Evolutionary conservation across 2,888 invertebrate species (phyloP).

Genomic region (Tipula helvola): DNA sequence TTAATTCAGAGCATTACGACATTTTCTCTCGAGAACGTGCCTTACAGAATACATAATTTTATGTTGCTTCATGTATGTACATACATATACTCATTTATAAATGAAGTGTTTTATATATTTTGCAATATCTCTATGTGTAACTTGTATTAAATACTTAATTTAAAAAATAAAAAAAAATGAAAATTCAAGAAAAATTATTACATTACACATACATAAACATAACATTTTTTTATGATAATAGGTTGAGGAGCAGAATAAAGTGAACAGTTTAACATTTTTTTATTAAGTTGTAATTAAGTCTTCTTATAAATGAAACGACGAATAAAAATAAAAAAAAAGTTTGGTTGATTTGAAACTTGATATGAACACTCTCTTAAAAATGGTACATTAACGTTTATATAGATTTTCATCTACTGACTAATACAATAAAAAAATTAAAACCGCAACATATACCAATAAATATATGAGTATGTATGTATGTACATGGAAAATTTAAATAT

Average conservation of each 20-base stretch:
- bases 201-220: not conserved
- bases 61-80: not conserved
- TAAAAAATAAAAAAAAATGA: not conserved
- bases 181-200: not conserved
- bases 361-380: not conserved
- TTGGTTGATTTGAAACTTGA: not conserved
- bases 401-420: not conserved
- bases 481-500: not conserved
- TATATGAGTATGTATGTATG: not conserved
- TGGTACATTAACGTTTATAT: not conserved
- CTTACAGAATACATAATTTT: not conserved
- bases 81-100: not conserved
- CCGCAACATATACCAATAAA: not conserved
- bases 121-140: not conserved
- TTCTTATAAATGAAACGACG: not conserved
- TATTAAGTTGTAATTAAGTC: not conserved
- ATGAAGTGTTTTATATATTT: not conserved
- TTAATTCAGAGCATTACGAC: not conserved
- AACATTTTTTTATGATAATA: not conserved
- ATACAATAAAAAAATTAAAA: not conserved
- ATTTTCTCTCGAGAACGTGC: not conserved
- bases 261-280: not conserved
- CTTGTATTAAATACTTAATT: not conserved
- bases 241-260: not conserved
- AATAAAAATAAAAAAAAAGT: not conserved